These are phyloP conservation scores for Spodoptera exigua DNA, from an alignment of 2,888 invertebrate genomes.

Conservation along the genomic window DNA sequence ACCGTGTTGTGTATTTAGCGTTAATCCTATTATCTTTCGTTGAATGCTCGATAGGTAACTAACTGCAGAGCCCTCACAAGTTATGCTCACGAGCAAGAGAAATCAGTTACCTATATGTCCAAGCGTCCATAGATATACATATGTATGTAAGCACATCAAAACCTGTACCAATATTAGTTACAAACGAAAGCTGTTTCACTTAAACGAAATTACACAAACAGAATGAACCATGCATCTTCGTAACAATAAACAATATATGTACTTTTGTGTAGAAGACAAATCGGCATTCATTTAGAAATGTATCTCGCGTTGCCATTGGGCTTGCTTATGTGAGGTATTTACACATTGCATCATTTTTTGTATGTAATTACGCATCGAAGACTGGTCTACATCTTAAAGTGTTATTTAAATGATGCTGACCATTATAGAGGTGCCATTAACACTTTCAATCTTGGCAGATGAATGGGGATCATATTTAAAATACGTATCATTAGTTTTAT, in stretches of 20 bases:
- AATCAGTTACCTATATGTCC: too few species aligned
- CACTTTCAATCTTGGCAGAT: conserved; percentile 52
- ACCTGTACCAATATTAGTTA: too few species aligned
- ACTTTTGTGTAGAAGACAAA: conserved; percentile 41
- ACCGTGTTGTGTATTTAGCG: conserved; percentile 3
- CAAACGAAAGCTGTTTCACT: conserved; percentile 7
- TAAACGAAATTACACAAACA: conserved; percentile 33
- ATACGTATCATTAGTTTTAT: conserved; percentile 46
- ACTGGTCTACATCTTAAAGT: conserved; percentile 45
- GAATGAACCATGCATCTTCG: conserved; percentile 15
- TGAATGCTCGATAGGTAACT: too few species aligned
- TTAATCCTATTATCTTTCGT: conserved; percentile 23
- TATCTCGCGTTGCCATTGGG: conserved; percentile 30
- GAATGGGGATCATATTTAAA: conserved; percentile 49
- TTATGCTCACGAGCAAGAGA: too few species aligned
- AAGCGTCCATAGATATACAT: too few species aligned
- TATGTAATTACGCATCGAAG: conserved; percentile 44
- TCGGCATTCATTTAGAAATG: conserved; percentile 32
- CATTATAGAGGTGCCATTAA: conserved; percentile 58
- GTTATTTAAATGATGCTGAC: conserved; percentile 46
- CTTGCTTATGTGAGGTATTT: conserved; percentile 21
- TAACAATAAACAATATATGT: conserved; percentile 43
- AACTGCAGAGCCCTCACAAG: too few species aligned
- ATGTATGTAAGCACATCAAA: too few species aligned
- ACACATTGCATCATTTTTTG: conserved; percentile 45